Percentiles rank a stretch among this genome's conserved stretches.
Evolutionary conservation across 2,888 invertebrate genomes (phyloP).

Genomic region (Nysson spinosus): DNA sequence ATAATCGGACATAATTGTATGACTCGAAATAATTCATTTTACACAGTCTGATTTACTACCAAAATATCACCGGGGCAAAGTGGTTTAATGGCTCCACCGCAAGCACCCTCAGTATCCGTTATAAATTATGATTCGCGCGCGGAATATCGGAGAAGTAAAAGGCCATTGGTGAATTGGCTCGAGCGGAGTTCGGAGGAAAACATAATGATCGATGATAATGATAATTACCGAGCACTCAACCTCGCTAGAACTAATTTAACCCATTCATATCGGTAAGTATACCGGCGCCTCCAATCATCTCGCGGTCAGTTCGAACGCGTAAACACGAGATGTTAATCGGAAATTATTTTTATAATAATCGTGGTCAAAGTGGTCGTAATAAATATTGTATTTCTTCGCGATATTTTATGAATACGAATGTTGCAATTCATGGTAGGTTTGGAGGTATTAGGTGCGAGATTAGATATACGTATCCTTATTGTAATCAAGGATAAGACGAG

Average conservation of each 20-base stretch:
- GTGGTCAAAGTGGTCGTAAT: background rate
- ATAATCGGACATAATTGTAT: no score
- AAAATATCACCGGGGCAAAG: background rate
- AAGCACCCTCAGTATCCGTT: background rate
- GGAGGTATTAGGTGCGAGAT: no score
- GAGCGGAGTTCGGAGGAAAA: conserved; percentile 46
- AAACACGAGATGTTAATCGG: no score
- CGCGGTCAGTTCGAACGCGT: conserved; percentile 20
- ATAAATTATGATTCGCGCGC: conserved; percentile 13
- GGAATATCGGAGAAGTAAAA: conserved; percentile 14
- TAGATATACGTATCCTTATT: no score
- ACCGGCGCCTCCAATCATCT: no score
- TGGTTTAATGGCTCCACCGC: conserved; percentile 1
- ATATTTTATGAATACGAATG: no score
- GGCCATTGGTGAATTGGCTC: background rate
- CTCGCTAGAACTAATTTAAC: conserved; percentile 62
- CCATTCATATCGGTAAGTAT: conserved; percentile 42
- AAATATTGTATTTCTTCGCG: no score
- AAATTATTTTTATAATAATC: no score
- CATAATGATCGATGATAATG: conserved; percentile 62
- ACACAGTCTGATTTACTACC: background rate
- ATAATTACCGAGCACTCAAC: conserved; percentile 65
- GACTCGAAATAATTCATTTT: background rate
- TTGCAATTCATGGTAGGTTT: no score
- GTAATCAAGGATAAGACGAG: conserved; percentile 14